Percentiles rank a stretch among this genome's conserved stretches.
Evolutionary conservation across 2,888 invertebrate species (phyloP).

Genomic region (Autographa gamma): DNA sequence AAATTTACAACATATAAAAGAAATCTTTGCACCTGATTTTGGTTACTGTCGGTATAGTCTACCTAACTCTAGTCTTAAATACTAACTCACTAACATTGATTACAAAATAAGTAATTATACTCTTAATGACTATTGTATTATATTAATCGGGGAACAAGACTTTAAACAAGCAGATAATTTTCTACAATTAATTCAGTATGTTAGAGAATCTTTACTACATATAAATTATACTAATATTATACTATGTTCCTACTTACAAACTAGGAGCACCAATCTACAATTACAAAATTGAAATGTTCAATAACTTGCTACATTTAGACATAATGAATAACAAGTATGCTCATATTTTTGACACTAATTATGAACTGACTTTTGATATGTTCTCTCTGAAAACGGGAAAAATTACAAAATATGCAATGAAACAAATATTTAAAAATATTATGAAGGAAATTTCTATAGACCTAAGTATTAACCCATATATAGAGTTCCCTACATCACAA

Average conservation of each 20-base stretch:
- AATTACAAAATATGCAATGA: constrained; percentile 5
- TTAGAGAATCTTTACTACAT: background rate
- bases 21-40: too few relatives aligned
- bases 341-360: constrained; percentile 6
- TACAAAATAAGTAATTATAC: too few relatives aligned
- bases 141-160: too few relatives aligned
- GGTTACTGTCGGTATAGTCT: too few relatives aligned
- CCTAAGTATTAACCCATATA: too few relatives aligned
- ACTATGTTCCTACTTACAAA: background rate
- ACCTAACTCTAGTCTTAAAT: too few relatives aligned
- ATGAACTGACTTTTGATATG: background rate
- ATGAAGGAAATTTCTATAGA: constrained; percentile 12
- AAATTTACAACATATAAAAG: too few relatives aligned
- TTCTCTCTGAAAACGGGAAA: constrained; percentile 5
- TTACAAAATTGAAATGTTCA: constrained; percentile 12
- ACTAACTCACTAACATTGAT: too few relatives aligned
- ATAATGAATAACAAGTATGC: background rate
- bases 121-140: too few relatives aligned
- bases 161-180: too few relatives aligned
- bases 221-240: background rate
- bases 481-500: background rate
- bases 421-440: constrained; percentile 18
- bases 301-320: constrained; percentile 5
- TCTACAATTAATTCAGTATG: too few relatives aligned
- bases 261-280: constrained; percentile 5